Conservation (phyloP, 1,140 invertebrate genomes). For the Eufriesea mexicana region DNA sequence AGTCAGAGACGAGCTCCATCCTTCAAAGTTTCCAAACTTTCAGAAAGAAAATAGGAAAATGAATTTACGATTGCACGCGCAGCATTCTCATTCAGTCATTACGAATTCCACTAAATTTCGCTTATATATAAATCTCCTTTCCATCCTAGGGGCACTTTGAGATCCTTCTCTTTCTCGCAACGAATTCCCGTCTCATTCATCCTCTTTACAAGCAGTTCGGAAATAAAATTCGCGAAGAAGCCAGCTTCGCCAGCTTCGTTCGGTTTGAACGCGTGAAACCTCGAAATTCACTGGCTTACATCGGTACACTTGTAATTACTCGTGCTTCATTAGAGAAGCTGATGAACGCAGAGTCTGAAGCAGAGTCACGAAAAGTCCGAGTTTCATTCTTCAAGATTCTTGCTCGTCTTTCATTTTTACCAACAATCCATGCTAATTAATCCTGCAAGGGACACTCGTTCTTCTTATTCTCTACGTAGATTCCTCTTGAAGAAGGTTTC, state of each 20-base stretch:
- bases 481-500: neutral
- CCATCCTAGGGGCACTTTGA: conserved; percentile 37
- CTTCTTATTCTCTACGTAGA: neutral
- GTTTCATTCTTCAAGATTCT: neutral
- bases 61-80: conserved; percentile 29
- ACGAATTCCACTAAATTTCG: neutral
- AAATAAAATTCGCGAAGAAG: neutral
- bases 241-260: too few relatives aligned
- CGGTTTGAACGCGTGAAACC: neutral
- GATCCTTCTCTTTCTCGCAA: conserved; percentile 8
- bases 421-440: neutral
- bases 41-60: neutral
- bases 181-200: neutral
- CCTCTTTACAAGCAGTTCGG: neutral
- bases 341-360: too few relatives aligned
- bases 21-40: too few relatives aligned
- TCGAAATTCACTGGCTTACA: neutral
- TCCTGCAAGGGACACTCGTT: conserved; percentile 19
- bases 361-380: neutral
- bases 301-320: neutral
- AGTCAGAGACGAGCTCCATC: too few relatives aligned
- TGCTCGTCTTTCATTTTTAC: neutral
- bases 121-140: conserved; percentile 48
- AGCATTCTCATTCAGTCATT: conserved; percentile 28
- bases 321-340: neutral